Evolutionary conservation across 2,797 vertebrate species (phyloP).

Genomic region (Gambusia yucatana): DNA sequence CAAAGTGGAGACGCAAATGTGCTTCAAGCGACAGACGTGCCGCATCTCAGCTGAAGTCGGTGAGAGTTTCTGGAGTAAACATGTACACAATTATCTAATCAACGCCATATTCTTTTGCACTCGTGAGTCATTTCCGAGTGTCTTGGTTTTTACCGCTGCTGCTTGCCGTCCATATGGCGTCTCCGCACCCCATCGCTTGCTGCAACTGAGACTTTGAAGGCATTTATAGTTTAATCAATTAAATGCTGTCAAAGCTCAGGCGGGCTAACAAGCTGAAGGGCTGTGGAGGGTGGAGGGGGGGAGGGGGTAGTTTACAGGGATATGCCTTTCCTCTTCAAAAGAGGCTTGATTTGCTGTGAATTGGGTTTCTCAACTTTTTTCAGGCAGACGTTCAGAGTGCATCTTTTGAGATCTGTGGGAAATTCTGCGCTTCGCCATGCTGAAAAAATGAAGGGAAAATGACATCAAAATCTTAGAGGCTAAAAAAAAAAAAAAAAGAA

Average conservation of each 20-base stretch:
- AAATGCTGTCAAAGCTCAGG: constrained; percentile 59
- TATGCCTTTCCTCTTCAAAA: constrained; percentile 58
- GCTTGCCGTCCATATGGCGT: constrained; percentile 38
- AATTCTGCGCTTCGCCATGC: constrained; percentile 46
- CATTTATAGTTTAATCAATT: constrained; percentile 71
- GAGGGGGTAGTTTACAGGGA: constrained; percentile 6
- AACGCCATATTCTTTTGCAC: constrained; percentile 64
- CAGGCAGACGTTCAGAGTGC: constrained; percentile 44
- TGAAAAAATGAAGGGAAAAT: constrained; percentile 49
- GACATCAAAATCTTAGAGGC: constrained; percentile 39
- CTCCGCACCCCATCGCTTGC: constrained; percentile 37
- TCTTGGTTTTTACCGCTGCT: constrained; percentile 42
- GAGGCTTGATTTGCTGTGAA: constrained; percentile 68
- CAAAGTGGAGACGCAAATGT: constrained; percentile 36
- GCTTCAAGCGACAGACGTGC: constrained; percentile 52
- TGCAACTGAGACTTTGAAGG: constrained; percentile 51
- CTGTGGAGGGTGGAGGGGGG: background rate
- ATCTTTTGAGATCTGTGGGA: constrained; percentile 54
- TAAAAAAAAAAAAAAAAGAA: constrained; percentile 32
- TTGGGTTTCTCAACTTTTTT: constrained; percentile 51
- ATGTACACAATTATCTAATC: constrained; percentile 71
- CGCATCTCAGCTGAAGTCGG: constrained; percentile 48
- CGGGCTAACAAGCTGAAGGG: constrained; percentile 60
- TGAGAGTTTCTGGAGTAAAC: constrained; percentile 60
- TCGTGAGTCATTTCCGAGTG: constrained; percentile 47